A percentile compares a stretch with the other conserved stretches of the same genome.
phyloP scores from a whole-genome alignment of 2,888 invertebrate species.

The Eupeodes latifasciatus region DNA sequence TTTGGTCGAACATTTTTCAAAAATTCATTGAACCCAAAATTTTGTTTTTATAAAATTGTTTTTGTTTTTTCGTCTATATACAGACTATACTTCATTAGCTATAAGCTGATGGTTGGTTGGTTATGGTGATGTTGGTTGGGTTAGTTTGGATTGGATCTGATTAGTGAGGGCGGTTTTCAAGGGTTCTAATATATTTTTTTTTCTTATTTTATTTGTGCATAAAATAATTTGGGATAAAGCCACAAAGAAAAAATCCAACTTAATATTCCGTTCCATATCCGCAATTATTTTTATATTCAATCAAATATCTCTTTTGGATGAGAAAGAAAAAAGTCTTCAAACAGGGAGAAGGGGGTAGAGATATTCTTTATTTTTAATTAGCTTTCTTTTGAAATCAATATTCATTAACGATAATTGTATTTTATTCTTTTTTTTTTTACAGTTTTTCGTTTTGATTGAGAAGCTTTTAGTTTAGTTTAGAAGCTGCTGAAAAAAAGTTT shows the following conservation, averaged over 20 bases:
- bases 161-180: constrained; percentile 45
- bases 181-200: constrained; percentile 2
- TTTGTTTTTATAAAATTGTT: not conserved
- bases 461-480: constrained; percentile 17
- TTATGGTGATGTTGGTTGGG: constrained; percentile 5
- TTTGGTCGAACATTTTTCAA: constrained; percentile 61
- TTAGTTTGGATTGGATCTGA: constrained; percentile 36
- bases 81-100: constrained; percentile 43
- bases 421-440: not conserved
- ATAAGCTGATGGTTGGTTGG: constrained; percentile 41
- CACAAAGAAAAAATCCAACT: constrained; percentile 27
- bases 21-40: constrained; percentile 66
- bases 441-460: not conserved
- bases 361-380: constrained; percentile 16
- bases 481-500: not conserved
- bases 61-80: constrained; percentile 24
- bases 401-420: constrained; percentile 20
- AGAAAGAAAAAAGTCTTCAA: not conserved
- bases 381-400: constrained; percentile 34
- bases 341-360: not conserved
- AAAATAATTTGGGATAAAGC: not conserved
- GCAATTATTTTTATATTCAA: constrained; percentile 61
- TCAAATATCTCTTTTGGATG: constrained; percentile 16
- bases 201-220: not conserved
- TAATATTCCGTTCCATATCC: constrained; percentile 68